phyloP scores from a whole-genome alignment of 2,797 vertebrate genomes.

The Bucorvus abyssinicus region DNA sequence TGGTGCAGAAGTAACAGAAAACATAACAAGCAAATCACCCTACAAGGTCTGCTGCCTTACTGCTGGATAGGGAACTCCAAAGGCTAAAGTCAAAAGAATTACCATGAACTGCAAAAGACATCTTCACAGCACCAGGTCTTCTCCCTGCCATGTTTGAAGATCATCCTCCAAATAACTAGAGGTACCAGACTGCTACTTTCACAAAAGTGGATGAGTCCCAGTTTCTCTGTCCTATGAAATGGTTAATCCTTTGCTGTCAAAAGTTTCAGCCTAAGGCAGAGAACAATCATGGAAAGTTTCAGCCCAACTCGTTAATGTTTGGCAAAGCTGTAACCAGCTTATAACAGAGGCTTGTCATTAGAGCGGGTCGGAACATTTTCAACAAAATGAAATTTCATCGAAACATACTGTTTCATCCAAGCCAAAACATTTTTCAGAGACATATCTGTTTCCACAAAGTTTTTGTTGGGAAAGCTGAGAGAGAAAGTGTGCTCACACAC shows the following conservation, averaged over 20 bases:
- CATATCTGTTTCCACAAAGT: constrained; percentile 15
- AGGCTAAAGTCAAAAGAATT: neutral
- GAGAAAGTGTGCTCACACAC: neutral
- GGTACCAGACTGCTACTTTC: neutral
- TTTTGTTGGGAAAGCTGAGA: constrained; percentile 20
- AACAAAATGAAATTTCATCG: constrained; percentile 44
- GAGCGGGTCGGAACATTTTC: neutral
- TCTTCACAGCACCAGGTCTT: neutral
- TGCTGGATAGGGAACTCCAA: neutral
- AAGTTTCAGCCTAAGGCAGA: constrained; percentile 6
- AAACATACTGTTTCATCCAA: neutral
- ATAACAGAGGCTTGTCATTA: constrained; percentile 38
- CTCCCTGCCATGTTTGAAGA: neutral
- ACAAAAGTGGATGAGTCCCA: neutral
- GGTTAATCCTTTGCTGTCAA: constrained; percentile 5
- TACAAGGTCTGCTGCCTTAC: neutral
- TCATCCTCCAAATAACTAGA: neutral
- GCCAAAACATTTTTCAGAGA: constrained; percentile 26
- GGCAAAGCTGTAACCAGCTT: neutral
- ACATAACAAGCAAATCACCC: neutral
- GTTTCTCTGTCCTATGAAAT: neutral
- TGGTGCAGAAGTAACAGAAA: neutral
- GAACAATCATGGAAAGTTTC: constrained; percentile 14
- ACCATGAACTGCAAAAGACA: neutral
- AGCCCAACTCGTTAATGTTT: neutral